Percentiles rank a stretch among this genome's conserved stretches.
Evolutionary conservation across 2,888 invertebrate genomes (phyloP).

Genomic region (Spicauda simplicius): DNA sequence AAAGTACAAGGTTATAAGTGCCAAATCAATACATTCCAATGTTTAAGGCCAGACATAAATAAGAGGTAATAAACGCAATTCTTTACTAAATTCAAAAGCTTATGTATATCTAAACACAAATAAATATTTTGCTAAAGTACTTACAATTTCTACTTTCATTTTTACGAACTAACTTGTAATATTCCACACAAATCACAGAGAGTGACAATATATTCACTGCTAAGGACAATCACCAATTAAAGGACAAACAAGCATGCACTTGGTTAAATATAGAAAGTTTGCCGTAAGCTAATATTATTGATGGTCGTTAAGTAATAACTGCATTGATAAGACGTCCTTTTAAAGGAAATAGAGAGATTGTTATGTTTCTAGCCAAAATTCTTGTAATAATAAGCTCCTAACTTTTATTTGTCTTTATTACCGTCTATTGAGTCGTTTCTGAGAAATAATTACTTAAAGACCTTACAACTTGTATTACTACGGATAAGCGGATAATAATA

Average conservation of each 20-base stretch:
- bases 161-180: not conserved
- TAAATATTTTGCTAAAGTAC: constrained; percentile 4
- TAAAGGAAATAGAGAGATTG: not conserved
- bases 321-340: constrained; percentile 13
- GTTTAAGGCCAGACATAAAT: not conserved
- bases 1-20: not conserved
- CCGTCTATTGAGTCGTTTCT: not conserved
- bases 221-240: constrained; percentile 28
- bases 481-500: not conserved
- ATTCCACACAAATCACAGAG: constrained; percentile 8
- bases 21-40: constrained; percentile 1
- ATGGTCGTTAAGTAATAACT: constrained; percentile 23
- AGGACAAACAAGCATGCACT: constrained; percentile 17
- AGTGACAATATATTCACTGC: not conserved
- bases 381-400: not conserved
- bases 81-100: not conserved
- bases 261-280: constrained; percentile 35
- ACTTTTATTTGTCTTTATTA: not conserved
- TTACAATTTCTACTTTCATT: constrained; percentile 25
- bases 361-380: not conserved
- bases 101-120: not conserved
- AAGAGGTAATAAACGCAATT: not conserved
- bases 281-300: constrained; percentile 23
- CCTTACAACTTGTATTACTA: not conserved
- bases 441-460: not conserved